These are phyloP conservation scores for Orchesellides sinensis DNA, from an alignment of 2,888 invertebrate species.

Conservation along the genomic window DNA sequence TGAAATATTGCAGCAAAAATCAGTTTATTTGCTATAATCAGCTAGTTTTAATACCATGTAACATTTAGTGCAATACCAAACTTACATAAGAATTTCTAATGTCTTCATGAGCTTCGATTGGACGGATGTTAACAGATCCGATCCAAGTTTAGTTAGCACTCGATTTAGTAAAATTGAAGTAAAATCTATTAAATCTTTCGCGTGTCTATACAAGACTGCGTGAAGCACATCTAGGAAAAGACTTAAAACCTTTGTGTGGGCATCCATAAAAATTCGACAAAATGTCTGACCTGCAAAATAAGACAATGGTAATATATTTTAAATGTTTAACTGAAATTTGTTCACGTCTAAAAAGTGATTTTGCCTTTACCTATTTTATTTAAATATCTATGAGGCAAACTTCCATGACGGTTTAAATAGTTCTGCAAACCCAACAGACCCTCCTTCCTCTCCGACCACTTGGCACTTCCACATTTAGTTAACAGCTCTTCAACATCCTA, in stretches of 20 bases:
- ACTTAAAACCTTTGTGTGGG: constrained; percentile 95
- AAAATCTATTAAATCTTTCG: constrained; percentile 94
- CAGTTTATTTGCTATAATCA: constrained; percentile 3
- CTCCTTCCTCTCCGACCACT: constrained; percentile 97
- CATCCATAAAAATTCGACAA: constrained; percentile 95
- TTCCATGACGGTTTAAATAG: constrained; percentile 80
- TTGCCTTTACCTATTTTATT: constrained; percentile 71
- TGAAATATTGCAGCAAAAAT: constrained; percentile 76
- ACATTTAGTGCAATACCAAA: constrained; percentile 13
- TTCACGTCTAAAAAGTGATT: neutral
- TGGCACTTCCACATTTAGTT: constrained; percentile 90
- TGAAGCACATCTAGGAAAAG: constrained; percentile 95
- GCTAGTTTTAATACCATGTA: neutral
- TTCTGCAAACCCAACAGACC: constrained; percentile 89
- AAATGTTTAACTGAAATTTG: too few species aligned
- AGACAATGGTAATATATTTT: constrained; percentile 12
- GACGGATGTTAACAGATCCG: constrained; percentile 93
- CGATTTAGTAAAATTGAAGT: constrained; percentile 93
- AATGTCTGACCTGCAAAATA: constrained; percentile 72
- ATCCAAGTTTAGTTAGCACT: constrained; percentile 91
- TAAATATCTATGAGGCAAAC: constrained; percentile 73
- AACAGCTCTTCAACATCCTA: constrained; percentile 89
- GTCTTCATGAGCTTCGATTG: constrained; percentile 93
- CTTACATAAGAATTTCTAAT: constrained; percentile 85
- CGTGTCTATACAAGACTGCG: constrained; percentile 91